Conservation (phyloP, 2,797 vertebrate genomes). For the Aeoliscus strigatus region DNA sequence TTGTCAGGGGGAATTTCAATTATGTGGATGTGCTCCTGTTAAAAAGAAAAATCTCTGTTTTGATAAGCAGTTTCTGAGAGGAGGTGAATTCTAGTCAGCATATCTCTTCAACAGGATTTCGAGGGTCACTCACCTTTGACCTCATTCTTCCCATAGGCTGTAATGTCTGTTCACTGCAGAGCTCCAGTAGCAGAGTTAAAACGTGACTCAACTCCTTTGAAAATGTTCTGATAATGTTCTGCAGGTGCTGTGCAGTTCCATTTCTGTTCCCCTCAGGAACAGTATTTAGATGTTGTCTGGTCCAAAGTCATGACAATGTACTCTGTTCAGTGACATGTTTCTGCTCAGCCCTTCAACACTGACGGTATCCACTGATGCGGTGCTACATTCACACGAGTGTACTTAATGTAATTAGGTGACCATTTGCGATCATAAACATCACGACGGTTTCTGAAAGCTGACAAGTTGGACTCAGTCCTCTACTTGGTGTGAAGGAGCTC, state of each 20-base stretch:
- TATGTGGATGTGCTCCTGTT: constrained; percentile 30
- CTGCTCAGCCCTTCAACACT: too few relatives aligned
- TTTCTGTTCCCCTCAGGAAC: constrained; percentile 57
- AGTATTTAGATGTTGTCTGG: constrained; percentile 55
- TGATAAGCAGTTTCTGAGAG: constrained; percentile 32
- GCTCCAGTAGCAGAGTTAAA: constrained; percentile 49
- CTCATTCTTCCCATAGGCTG: constrained; percentile 24
- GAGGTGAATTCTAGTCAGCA: constrained; percentile 18
- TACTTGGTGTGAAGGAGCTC: too few relatives aligned
- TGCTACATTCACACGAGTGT: too few relatives aligned
- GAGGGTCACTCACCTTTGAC: constrained; percentile 34
- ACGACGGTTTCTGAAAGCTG: too few relatives aligned
- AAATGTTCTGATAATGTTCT: constrained; percentile 38
- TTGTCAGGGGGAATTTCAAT: constrained; percentile 31
- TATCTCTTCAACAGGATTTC: constrained; percentile 44
- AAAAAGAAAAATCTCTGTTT: constrained; percentile 39
- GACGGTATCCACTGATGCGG: constrained; percentile 8
- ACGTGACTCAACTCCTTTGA: constrained; percentile 32
- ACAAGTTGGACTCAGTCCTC: too few relatives aligned
- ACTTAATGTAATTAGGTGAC: too few relatives aligned
- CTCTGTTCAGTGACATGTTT: constrained; percentile 37
- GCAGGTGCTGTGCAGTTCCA: constrained; percentile 50
- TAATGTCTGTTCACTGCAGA: constrained; percentile 54
- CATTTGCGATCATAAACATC: too few relatives aligned
- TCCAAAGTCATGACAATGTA: constrained; percentile 49